Evolutionary conservation across 37 sponge, comb jelly and placozoan genomes (phyloP), one percentile per base, ranked within the genome.

Genomic region (Halisarca cf. caerulea): DNA sequence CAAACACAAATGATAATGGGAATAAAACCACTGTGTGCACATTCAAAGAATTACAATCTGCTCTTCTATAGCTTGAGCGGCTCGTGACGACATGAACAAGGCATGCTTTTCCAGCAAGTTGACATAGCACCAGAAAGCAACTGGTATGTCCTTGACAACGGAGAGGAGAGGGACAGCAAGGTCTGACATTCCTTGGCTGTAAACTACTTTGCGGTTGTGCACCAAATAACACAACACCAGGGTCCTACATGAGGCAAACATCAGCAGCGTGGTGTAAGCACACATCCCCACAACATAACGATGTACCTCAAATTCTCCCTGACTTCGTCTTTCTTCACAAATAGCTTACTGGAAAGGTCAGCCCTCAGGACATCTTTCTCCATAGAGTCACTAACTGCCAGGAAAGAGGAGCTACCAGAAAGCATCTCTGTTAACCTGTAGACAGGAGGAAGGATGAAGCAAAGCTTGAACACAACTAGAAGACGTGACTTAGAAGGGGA

Each of bases 111-210:
- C 75, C 66, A 94, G 83, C 30, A 94, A 83, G 21, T 72, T 72
- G 0, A 85, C 69, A 61, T 86, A 94, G 51, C 95, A 94, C 86
- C 92, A 89, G 85, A 94, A 94, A 45, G 95, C 86, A 27, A 81
- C 58, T 0, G 79, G 83, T 20, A 90, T 82, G 59, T 94, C 82
- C 23, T 91, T 86, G 51, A 94, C 27, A 6, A 66, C 80, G 2
- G 87, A 66, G 58, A 94, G 66, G 21, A 94, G 58, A 7, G 95
- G 95, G 30, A 91, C 82, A 28, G 91, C 77, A 23, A 94, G 78
- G 70, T 94, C 95, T 0, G 95, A 88, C 95, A 94, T 94, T 1
- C 95, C 94, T 74, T 70, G 66, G 24, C 41, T 39, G 64, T 32
- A 78, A 0, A 27, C 27, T 45, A 35, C 55, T 15, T 69, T 27